Base-by-base conservation (phyloP, 2,113 vertebrate genomes). In the Erinaceus europaeus region DNA sequence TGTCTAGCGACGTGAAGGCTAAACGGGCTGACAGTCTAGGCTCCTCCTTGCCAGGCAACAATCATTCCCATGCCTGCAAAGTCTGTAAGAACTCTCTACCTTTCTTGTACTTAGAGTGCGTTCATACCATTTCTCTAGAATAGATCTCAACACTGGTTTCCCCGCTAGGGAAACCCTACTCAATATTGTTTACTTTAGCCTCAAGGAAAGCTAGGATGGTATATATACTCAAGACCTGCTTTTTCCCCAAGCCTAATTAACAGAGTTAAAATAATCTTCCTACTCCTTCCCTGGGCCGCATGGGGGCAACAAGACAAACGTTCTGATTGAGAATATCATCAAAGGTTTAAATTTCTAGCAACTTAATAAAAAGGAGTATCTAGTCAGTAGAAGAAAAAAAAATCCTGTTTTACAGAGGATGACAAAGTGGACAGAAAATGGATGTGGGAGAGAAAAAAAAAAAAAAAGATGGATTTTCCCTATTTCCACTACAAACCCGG, bases 401-500 rank as follows among this genome's bases (percentile, higher is more conserved):
- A 73, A 86, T 84, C n/a, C n/a, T 68, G 64, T 77, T 85, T 76
- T 46, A 55, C 25, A 46, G 20, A 12, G 55, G 36, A 86, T 72
- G 38, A 89, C 42, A 86, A 9, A 42, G 53, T 46, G 10, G n/a
- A 85, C 1, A 57, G 7, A 79, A 92, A 78, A 48, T 21, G 79
- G 13, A 75, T 23, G 46, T 50, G 55, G n/a, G 92, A 73, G 42
- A 68, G 61, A 86, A 84, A 91, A n/a, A 14, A 59, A 86, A 65
- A 86, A 84, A 91, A n/a, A 14, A 59, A 86, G 50, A 73, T 69
- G 79, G 42, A 57, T 59, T 81, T 80, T 93, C 65, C 78, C 75
- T 88, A 34, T 82, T 95, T 91, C 62, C 64, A 84, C 44, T 84
- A 90, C 15, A 89, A 92, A 84, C 36, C 32, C 52, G 84, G 50